Conservation (phyloP, 2,797 vertebrate species). For the Oryzias dopingdopingensis region DNA sequence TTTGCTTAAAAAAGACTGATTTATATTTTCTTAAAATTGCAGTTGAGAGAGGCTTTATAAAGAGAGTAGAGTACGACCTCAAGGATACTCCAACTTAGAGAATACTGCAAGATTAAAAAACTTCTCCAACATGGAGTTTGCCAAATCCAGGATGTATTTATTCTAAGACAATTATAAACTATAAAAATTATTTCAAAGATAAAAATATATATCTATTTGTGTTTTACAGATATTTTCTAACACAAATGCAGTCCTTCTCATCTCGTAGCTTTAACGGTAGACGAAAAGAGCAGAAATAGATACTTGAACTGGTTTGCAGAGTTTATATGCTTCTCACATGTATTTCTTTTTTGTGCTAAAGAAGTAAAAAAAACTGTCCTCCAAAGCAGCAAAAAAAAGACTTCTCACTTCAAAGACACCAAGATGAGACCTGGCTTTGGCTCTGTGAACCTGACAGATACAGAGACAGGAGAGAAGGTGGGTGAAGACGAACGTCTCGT, state of each 20-base stretch:
- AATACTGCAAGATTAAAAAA: constrained; percentile 16
- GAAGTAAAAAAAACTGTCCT: constrained; percentile 13
- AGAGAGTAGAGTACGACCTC: constrained; percentile 6
- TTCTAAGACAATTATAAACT: constrained; percentile 37
- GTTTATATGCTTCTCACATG: neutral
- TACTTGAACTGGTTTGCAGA: neutral
- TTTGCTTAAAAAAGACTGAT: no score
- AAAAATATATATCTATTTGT: constrained; percentile 32
- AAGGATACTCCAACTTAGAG: neutral
- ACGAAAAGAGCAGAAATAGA: constrained; percentile 1
- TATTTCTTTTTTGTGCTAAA: constrained; percentile 1
- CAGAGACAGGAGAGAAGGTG: constrained; percentile 29
- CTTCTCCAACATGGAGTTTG: neutral
- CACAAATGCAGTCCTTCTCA: constrained; percentile 2
- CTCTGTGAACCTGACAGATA: constrained; percentile 87
- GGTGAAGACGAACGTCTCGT: constrained; percentile 23
- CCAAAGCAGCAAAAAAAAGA: constrained; percentile 62
- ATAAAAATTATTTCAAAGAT: constrained; percentile 31
- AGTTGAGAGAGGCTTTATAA: constrained; percentile 6
- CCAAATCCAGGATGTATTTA: constrained; percentile 6
- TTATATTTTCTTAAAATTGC: no score
- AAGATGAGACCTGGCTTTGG: constrained; percentile 88
- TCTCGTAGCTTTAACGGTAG: neutral
- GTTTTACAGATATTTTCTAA: neutral
- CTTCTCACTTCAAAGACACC: constrained; percentile 79